A percentile compares a stretch with the other conserved stretches of the same genome.
phyloP scores from a whole-genome alignment of 1,140 invertebrate genomes.

The Ridgeia piscesae region DNA sequence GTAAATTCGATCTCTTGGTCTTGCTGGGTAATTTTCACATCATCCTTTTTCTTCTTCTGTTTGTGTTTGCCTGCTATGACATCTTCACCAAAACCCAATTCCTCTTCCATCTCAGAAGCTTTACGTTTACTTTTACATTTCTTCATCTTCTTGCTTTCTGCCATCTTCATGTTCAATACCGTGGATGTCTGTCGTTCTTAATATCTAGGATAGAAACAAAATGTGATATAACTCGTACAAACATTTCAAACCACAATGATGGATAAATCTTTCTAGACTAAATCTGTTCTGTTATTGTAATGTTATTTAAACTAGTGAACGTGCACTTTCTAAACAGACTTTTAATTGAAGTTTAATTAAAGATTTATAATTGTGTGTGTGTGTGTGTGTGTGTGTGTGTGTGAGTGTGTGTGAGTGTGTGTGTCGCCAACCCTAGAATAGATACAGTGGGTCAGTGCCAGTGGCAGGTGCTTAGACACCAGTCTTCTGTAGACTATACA shows the following conservation, averaged over 20 bases:
- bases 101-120: neutral
- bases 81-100: neutral
- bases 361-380: no score
- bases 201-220: neutral
- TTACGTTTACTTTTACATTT: neutral
- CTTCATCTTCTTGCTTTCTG: neutral
- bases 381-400: no score
- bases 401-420: no score
- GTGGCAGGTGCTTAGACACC: no score
- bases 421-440: no score
- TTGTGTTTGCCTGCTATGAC: neutral
- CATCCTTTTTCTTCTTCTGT: neutral
- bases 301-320: no score
- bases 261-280: neutral
- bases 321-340: neutral
- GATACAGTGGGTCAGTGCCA: no score
- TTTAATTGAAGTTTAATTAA: neutral
- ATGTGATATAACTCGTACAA: neutral
- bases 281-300: neutral
- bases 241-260: neutral
- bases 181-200: neutral
- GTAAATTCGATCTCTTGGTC: neutral
- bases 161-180: neutral
- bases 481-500: no score
- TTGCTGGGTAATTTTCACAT: neutral